Conservation (phyloP, 2,113 vertebrate genomes). For the Pteronura brasiliensis region DNA sequence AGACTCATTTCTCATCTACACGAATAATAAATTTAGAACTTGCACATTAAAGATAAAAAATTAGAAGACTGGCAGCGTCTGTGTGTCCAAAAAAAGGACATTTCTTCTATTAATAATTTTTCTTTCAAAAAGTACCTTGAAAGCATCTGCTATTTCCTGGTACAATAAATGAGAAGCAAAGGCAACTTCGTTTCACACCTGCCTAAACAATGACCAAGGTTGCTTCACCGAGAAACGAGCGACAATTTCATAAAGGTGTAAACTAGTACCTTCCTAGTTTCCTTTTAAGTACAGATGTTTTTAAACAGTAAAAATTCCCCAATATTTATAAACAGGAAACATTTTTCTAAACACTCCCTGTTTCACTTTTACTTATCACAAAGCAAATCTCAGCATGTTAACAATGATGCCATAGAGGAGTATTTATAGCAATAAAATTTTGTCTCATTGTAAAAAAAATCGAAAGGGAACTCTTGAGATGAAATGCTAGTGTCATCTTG, state of each 20-base stretch:
- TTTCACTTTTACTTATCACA: neutral
- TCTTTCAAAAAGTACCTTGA: neutral
- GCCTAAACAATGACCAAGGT: neutral
- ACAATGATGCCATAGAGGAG: neutral
- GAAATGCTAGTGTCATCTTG: neutral
- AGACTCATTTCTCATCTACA: conserved; percentile 44
- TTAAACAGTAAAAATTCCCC: neutral
- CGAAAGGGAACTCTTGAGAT: neutral
- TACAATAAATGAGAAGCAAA: neutral
- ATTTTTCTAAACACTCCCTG: neutral
- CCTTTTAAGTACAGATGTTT: neutral
- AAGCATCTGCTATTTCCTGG: neutral
- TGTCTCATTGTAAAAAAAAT: neutral
- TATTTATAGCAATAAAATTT: neutral
- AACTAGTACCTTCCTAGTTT: neutral
- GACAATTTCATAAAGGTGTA: neutral
- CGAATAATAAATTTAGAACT: neutral
- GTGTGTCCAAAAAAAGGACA: neutral
- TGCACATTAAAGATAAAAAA: conserved; percentile 23
- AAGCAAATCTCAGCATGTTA: conserved; percentile 17
- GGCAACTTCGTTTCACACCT: neutral
- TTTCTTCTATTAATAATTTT: neutral
- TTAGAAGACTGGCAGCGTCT: neutral
- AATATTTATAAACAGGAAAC: neutral
- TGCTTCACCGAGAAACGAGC: neutral